Evolutionary conservation across 92 coral and sea anemone genomes (phyloP).

Genomic region (Nematostella vectensis): DNA sequence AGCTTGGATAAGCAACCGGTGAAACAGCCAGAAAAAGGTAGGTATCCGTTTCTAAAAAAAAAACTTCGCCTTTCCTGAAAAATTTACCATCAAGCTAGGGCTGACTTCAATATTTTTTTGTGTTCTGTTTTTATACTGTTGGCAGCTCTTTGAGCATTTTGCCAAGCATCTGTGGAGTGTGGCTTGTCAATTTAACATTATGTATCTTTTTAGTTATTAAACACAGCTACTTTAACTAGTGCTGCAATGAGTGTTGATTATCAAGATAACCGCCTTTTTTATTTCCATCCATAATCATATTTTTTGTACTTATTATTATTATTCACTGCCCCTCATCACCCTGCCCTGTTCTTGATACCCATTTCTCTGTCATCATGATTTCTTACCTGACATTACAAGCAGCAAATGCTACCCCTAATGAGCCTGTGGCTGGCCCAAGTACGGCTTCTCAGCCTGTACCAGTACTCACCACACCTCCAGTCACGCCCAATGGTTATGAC

Average conservation of each 20-base stretch:
- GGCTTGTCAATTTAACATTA: too few relatives aligned
- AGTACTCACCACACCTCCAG: constrained; percentile 6
- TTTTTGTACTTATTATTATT: background rate
- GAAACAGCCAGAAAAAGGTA: constrained; percentile 16
- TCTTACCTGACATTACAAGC: too few relatives aligned
- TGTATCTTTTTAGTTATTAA: too few relatives aligned
- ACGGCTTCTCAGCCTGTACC: background rate
- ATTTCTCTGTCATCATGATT: too few relatives aligned
- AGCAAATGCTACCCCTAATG: background rate
- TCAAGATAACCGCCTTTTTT: background rate
- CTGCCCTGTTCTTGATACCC: too few relatives aligned
- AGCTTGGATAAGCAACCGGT: too few relatives aligned
- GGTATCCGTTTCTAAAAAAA: too few relatives aligned
- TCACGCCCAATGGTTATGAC: background rate
- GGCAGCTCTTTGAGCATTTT: too few relatives aligned
- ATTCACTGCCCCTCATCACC: background rate
- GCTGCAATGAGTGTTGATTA: background rate
- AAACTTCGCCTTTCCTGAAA: too few relatives aligned
- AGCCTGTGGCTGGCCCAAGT: constrained; percentile 13
- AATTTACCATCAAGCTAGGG: background rate
- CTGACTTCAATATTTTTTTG: background rate
- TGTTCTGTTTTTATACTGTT: background rate
- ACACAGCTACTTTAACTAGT: too few relatives aligned
- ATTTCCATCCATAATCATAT: background rate
- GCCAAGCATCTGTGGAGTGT: too few relatives aligned